These are phyloP conservation scores for Anticlea derivata DNA, from an alignment of 2,888 invertebrate species.

Conservation along the genomic window DNA sequence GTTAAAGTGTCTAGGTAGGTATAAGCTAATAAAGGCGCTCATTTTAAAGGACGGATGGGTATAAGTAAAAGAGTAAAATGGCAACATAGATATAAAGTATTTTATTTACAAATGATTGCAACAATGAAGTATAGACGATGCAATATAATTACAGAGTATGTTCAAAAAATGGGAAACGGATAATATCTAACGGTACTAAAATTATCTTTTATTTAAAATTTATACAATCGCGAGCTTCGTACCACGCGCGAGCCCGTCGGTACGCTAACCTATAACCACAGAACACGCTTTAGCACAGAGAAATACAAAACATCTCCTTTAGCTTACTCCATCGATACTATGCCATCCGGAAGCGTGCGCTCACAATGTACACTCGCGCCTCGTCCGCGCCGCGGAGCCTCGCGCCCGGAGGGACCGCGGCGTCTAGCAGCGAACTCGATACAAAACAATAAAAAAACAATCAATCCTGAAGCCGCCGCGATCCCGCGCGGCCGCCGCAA, in stretches of 20 bases:
- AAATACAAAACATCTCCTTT: constrained; percentile 11
- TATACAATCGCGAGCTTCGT: constrained; percentile 64
- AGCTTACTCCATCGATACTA: background rate
- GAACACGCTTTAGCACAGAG: constrained; percentile 31
- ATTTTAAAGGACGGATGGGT: background rate
- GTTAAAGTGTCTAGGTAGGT: background rate
- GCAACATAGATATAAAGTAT: constrained; percentile 75
- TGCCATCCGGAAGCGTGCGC: constrained; percentile 7
- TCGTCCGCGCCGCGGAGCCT: constrained; percentile 20
- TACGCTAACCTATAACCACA: constrained; percentile 32
- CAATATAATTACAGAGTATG: constrained; percentile 83
- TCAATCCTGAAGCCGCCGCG: constrained; percentile 5
- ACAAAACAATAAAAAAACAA: constrained; percentile 7
- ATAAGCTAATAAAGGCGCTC: background rate
- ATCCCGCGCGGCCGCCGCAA: constrained; percentile 38
- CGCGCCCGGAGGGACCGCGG: constrained; percentile 19
- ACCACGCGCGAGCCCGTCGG: constrained; percentile 39
- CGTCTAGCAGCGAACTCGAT: constrained; percentile 6
- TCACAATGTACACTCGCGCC: constrained; percentile 3
- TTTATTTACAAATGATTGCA: constrained; percentile 86
- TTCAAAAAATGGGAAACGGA: constrained; percentile 80
- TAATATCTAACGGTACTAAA: constrained; percentile 83
- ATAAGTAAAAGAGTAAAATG: constrained; percentile 29
- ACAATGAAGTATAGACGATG: constrained; percentile 84
- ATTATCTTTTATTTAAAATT: constrained; percentile 74